phyloP scores from a whole-genome alignment of 2,113 vertebrate species.

The Brachypteracias leptosomus region DNA sequence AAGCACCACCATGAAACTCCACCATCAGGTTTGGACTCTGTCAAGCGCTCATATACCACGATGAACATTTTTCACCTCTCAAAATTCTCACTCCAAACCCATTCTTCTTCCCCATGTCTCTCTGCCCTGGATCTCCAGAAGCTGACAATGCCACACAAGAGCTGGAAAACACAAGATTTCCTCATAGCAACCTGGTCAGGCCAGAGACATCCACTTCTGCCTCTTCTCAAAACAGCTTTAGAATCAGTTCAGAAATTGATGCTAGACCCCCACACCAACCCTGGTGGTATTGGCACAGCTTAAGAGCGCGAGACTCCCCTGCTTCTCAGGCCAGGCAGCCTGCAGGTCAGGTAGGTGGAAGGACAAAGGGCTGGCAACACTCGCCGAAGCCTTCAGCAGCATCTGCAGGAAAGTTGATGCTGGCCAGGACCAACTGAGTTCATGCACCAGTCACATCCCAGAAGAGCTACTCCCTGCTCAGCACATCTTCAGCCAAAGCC shows the following conservation, averaged over 20 bases:
- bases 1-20: background rate
- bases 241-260: background rate
- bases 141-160: background rate
- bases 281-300: background rate
- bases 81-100: background rate
- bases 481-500: background rate
- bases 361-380: background rate
- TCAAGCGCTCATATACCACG: background rate
- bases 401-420: background rate
- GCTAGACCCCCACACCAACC: background rate
- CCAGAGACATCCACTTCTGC: background rate
- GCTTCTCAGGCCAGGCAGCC: background rate
- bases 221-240: background rate
- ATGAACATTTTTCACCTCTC: background rate
- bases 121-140: background rate
- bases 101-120: background rate
- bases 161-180: background rate
- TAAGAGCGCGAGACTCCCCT: background rate
- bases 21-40: background rate
- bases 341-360: background rate
- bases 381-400: background rate
- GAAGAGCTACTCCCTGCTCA: background rate
- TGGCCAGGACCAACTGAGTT: accelerated
- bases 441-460: accelerated
- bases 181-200: background rate